Conservation (phyloP, 2,888 invertebrate species). For the Petrolisthes manimaculis region DNA sequence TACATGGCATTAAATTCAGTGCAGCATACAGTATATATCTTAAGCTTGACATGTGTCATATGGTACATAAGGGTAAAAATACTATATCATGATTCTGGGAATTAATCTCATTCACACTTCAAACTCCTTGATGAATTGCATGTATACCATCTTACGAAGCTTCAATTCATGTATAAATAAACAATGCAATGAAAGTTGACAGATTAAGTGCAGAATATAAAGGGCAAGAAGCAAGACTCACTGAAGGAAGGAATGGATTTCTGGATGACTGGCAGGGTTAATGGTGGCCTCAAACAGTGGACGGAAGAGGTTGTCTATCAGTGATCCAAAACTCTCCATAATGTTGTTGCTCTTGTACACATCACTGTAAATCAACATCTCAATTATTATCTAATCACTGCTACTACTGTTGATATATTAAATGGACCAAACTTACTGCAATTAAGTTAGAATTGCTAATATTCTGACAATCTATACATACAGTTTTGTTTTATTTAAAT, state of each 20-base stretch:
- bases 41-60: too few relatives aligned
- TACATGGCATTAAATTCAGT: too few relatives aligned
- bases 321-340: conserved; percentile 94
- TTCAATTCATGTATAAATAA: not conserved
- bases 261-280: conserved; percentile 90
- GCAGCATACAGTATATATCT: too few relatives aligned
- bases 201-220: not conserved
- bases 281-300: conserved; percentile 97
- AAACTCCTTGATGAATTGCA: too few relatives aligned
- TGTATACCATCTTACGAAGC: too few relatives aligned
- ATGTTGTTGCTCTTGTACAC: conserved; percentile 96
- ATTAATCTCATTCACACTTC: too few relatives aligned
- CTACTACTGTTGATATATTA: too few relatives aligned
- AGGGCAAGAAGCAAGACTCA: conserved; percentile 72
- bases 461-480: not conserved
- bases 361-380: conserved; percentile 77
- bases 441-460: too few relatives aligned
- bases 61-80: too few relatives aligned
- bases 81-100: too few relatives aligned
- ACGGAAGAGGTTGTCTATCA: conserved; percentile 93
- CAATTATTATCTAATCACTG: too few relatives aligned
- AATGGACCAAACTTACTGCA: too few relatives aligned
- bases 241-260: conserved; percentile 86
- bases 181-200: not conserved
- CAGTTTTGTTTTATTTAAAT: not conserved